Percentiles rank a stretch among this genome's conserved stretches.
Conservation (phyloP, 2,113 vertebrate genomes). For the Campylomormyrus tamandua region DNA sequence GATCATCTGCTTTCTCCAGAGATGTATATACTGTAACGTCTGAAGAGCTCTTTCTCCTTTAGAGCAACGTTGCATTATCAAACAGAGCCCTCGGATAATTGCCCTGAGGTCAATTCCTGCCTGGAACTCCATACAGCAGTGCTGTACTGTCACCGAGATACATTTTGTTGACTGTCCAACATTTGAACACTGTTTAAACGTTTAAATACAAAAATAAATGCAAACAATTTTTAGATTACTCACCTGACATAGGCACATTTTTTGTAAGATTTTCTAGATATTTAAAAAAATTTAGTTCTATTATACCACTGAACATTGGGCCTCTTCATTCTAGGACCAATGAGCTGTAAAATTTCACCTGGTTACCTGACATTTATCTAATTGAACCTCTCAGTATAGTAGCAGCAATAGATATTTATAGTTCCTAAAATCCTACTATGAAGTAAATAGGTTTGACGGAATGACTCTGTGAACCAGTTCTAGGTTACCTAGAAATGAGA, state of each 20-base stretch:
- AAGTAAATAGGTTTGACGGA: not conserved
- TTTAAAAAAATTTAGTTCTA: not conserved
- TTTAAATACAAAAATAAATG: not conserved
- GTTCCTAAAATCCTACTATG: not conserved
- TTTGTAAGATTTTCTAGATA: not conserved
- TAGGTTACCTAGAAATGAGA: not conserved
- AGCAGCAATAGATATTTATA: not conserved
- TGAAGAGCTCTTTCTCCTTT: not conserved
- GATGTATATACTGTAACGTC: not conserved
- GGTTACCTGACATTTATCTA: not conserved
- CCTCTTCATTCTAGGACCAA: not conserved
- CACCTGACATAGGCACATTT: not conserved
- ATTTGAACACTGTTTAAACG: not conserved
- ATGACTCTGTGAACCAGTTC: not conserved
- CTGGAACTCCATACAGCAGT: not conserved
- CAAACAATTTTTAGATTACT: not conserved
- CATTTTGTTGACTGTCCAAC: not conserved
- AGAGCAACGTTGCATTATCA: not conserved
- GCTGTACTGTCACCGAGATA: not conserved
- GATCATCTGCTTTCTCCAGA: not conserved
- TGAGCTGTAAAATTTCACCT: not conserved
- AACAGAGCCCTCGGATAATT: not conserved
- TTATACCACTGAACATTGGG: not conserved
- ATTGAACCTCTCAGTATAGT: not conserved
- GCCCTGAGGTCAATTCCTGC: not conserved